Evolutionary conservation across 2,888 invertebrate species (phyloP), one percentile per base, ranked within the genome.

Genomic region (Campopleginae sp.): DNA sequence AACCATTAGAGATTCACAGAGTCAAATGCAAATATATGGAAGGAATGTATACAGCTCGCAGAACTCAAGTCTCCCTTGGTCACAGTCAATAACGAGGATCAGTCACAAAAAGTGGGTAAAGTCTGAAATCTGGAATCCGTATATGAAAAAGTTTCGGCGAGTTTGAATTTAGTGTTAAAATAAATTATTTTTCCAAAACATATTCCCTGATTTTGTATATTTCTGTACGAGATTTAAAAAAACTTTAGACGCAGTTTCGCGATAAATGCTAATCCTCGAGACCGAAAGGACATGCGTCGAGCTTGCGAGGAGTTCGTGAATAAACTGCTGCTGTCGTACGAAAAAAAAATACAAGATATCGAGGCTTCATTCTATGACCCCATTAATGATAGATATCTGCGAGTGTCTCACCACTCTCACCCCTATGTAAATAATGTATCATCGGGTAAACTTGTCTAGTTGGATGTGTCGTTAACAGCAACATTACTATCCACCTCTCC

Each of bases 351-450:
- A 66, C 58, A 65, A 80, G 27, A 48, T 58, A 68, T 61, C 48
- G 75, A 71, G 42, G 42, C n/a, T 71, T 78, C 51, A 65, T 61
- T 58, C 75, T 68, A 72, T 72, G 78, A 78, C 71, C 77, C 78
- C 72, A 58, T 74, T 82, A 78, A 66, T 72, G 78, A 66, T 68
- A 46, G 72, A 63, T 72, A 78, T 82, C 82, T 68, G 65, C 23
- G 46, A 72, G 74, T 79, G 66, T 72, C 75, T 72, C 72, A 74
- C 58, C 83, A 33, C 58, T 68, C 79, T 72, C 72, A 68, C 46
- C 83, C 54, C 58, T 68, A 48, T 46, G 27, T 79, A 80, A 84
- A 82, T 82, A 80, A 80, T 80, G 71, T 61, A 84, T 51, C 80
- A 42, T 51, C 23, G 23, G 48, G 58, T 58, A 80, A 76, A 80